Base-by-base conservation (phyloP, 2,797 vertebrate species). In the Urosaurus nigricauda region DNA sequence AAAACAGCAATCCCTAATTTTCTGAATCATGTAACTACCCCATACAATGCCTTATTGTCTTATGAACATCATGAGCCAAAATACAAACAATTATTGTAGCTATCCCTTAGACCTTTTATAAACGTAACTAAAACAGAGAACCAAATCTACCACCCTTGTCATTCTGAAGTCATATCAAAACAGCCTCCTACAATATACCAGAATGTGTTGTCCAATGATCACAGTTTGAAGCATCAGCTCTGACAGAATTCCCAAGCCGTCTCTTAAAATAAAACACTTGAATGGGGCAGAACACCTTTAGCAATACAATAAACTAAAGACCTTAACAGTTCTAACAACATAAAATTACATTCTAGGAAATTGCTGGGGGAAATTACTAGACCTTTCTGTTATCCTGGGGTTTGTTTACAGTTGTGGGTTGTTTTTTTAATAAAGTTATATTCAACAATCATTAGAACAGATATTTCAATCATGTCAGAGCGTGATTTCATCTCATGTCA, bases 401-500 rank as follows among this genome's bases (percentile, higher is more conserved):
- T 79, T 47, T 4, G 9, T 32, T 47, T 78, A 51, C 26, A 13
- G 16, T 29, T 51, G 26, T 32, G 26, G 12, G 5, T 43, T 53
- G 6, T 32, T 53, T 53, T 26, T 78, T 75, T 19, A 24, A 47
- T 43, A 43, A 53, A 26, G 26, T 43, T 47, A 78, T 12, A 26
- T 47, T 47, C 43, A 78, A 12, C 43, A 47, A 40, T 51, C 9
- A 32, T 4, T 51, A 40, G 29, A 32, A 79, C 9, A 79, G 40
- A 17, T 16, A 79, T 79, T 79, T 79, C 77, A 79, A 6, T 32
- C 43, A 79, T 47, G 14, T 29, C 47, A 51, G 12, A 53, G 47
- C 14, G 43, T 29, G 24, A 78, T 16, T 84, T n/a, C 85, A 79
- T 89, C 90, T 82, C 65, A 85, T 89, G 2, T 84, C 89, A 1